Base-by-base conservation (phyloP, 2,113 vertebrate genomes). In the Sprattus sprattus region DNA sequence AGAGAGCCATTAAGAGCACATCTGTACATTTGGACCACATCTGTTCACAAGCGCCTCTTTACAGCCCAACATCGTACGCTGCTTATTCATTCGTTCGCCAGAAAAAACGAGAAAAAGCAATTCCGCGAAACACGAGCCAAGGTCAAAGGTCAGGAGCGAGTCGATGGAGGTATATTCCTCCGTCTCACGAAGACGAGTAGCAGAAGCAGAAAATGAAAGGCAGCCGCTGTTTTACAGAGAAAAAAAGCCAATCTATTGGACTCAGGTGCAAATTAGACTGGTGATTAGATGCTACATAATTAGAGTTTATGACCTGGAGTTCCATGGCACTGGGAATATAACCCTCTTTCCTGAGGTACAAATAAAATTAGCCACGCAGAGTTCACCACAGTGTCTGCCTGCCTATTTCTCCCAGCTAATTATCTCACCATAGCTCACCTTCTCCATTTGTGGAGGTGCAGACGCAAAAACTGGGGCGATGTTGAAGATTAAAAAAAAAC, bases 391-490 rank as follows among this genome's bases (percentile, higher is more conserved):
- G n/a, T 85, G 80, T 89, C 64, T 86, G 20, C 84, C 88, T 88
- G 87, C 85, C 81, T 20, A n/a, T 85, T 71, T 90, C 57, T 85
- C 16, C 84, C 88, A 87, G 88, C 85, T 93, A 92, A 92, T 91
- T 91, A 92, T 89, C 82, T 88, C 85, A 89, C 87, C 83, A 45
- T 85, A 86, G 10, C 71, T 32, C 89, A 89, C 81, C 87, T 85
- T 46, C 8, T 60, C 83, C 82, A 81, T 89, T 82, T 87, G 85
- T 88, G 89, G 85, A 89, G 90, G 84, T 93, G 92, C 91, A 84
- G 90, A 57, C 84, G 81, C 46, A 28, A 71, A 91, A 85, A 46
- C 86, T 71, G 54, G 22, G 86, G 84, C 67, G 81, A 2, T 16
- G 32, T 15, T 13, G 25, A 15, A 11, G 11, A 52, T 64, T 20